A percentile compares a stretch with the other conserved stretches of the same genome.
Evolutionary conservation across 2,797 vertebrate species (phyloP).

Genomic region (Sebastolobus altivelis): DNA sequence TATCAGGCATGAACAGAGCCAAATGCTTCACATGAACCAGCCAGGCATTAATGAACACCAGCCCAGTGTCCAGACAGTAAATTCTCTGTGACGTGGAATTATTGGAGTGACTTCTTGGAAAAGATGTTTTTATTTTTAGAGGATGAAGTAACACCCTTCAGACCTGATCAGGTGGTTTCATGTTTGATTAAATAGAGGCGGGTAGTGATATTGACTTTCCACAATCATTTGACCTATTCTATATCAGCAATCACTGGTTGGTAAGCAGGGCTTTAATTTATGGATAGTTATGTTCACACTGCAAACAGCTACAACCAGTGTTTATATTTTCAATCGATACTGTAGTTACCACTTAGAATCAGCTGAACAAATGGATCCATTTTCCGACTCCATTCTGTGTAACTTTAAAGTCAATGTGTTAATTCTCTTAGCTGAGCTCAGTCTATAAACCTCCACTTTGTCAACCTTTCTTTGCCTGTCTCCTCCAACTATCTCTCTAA

Average conservation of each 20-base stretch:
- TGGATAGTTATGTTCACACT: neutral
- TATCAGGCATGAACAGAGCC: slow-evolving; percentile 35
- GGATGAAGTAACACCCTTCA: neutral
- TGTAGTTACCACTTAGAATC: slow-evolving; percentile 15
- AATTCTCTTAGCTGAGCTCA: slow-evolving; percentile 11
- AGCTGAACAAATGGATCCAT: slow-evolving; percentile 39
- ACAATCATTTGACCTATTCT: neutral
- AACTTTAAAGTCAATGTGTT: slow-evolving; percentile 23
- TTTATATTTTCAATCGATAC: slow-evolving; percentile 33
- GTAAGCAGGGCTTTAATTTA: slow-evolving; percentile 2
- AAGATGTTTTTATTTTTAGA: slow-evolving; percentile 1
- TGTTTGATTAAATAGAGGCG: slow-evolving; percentile 23
- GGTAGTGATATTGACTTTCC: slow-evolving; percentile 9
- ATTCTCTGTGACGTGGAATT: slow-evolving; percentile 36
- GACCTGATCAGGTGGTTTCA: slow-evolving; percentile 8
- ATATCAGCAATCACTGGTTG: slow-evolving; percentile 16
- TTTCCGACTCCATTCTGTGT: slow-evolving; percentile 6
- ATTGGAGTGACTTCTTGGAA: slow-evolving; percentile 22
- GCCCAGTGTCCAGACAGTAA: slow-evolving; percentile 26
- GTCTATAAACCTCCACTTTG: slow-evolving; percentile 23
- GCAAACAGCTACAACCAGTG: slow-evolving; percentile 13
- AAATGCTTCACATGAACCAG: slow-evolving; percentile 25
- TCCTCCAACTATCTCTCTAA: neutral
- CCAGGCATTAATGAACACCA: slow-evolving; percentile 22
- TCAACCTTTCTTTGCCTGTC: neutral